These are phyloP conservation scores for Lathamus discolor DNA, from an alignment of 2,113 vertebrate species.

Conservation along the genomic window DNA sequence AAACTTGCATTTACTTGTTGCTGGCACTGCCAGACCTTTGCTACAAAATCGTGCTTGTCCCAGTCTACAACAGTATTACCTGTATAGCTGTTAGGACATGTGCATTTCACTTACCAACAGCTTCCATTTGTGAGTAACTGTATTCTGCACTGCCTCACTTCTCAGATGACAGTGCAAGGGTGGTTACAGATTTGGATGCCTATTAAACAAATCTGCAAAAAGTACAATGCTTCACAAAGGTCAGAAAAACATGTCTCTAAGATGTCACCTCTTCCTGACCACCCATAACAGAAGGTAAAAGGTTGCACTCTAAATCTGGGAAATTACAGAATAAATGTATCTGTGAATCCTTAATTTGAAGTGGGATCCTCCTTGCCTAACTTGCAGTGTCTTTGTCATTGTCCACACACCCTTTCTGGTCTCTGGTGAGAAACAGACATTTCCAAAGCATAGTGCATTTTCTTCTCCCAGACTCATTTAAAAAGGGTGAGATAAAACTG, in stretches of 20 bases:
- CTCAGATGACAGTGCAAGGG: background rate
- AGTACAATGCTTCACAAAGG: background rate
- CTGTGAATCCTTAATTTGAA: background rate
- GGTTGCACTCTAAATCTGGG: background rate
- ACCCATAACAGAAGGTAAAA: background rate
- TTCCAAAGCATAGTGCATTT: background rate
- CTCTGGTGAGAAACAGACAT: background rate
- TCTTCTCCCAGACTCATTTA: background rate
- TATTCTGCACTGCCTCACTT: background rate
- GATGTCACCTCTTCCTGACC: background rate
- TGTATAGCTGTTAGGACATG: background rate
- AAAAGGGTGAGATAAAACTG: background rate
- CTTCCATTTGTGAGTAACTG: background rate
- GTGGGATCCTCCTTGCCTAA: background rate
- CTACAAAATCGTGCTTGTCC: constrained; percentile 7
- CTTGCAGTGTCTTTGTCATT: background rate
- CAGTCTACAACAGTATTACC: constrained; percentile 2
- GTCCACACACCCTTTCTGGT: background rate
- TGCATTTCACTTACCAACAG: background rate
- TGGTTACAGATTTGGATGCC: background rate
- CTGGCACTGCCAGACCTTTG: background rate
- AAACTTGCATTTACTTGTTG: background rate
- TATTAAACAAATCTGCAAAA: background rate
- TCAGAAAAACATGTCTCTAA: background rate
- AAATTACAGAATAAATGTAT: background rate